Base-by-base conservation (phyloP, 2,888 invertebrate genomes). In the Patella ulyssiponensis region DNA sequence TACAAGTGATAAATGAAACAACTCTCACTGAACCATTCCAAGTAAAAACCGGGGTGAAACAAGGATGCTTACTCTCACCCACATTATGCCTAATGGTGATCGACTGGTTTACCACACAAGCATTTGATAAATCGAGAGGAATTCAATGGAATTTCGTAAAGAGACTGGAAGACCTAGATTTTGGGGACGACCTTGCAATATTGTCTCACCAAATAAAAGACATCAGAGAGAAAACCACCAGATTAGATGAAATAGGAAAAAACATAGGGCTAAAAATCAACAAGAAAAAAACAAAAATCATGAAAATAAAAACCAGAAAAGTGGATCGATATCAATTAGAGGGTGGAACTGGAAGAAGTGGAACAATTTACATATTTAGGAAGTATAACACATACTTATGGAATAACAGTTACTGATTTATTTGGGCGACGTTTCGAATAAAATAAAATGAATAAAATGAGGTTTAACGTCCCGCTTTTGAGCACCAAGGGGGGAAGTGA, bases 291-390 rank as follows among this genome's bases (percentile, higher is more conserved):
- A 71, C 76, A 4, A 71, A 76, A 71, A 69, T 71, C 5, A 44
- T 76, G 76, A 76, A 76, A 17, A 71, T 71, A 20, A 70, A 76
- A 69, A 58, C 76, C 54, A 76, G 70, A 56, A 53, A 53, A 56
- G 58, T 20, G 71, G 70, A 53, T 54, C n/a, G 54, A 54, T 54
- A 17, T 12, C 54, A 15, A 54, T 54, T 54, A 17, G 54, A 54
- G 3, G 54, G 54, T n/a, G n/a, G n/a, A n/a, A n/a, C n/a, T n/a
- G n/a, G 17, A 54, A 54, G 54, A 54, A 54, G 54, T 54, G 12
- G 54, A 54, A 15, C 54, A 54, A 54, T 54, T 54, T 17, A 54
- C 54, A 12, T 54, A 54, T 4, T 54, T 54, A 54, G 54, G 56
- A 71, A 27, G 58, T 51, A 12, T 33, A 27, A 17, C n/a, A n/a